A percentile compares a stretch with the other conserved stretches of the same genome.
Evolutionary conservation across 1,140 invertebrate species (phyloP).

Genomic region (Himalopsyche phryganea): DNA sequence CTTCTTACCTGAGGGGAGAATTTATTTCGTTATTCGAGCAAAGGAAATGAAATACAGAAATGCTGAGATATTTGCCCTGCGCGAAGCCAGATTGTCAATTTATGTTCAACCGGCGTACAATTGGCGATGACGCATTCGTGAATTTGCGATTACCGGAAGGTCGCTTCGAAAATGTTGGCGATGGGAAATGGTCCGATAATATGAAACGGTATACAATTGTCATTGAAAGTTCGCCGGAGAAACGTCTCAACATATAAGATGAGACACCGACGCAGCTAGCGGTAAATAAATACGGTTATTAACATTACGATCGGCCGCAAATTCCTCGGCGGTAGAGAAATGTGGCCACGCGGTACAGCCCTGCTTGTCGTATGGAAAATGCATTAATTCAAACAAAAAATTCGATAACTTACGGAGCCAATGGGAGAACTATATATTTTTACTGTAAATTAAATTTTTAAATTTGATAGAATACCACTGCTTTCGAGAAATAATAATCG

Average conservation of each 20-base stretch:
- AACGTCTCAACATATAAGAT: too few relatives aligned
- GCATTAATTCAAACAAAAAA: constrained; percentile 33
- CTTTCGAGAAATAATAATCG: constrained; percentile 2
- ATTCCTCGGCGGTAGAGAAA: constrained; percentile 42
- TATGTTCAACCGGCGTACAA: not conserved
- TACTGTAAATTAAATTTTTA: not conserved
- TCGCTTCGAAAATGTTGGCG: constrained; percentile 3
- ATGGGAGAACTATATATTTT: constrained; percentile 25
- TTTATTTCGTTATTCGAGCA: not conserved
- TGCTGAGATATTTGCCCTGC: not conserved
- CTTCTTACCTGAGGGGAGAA: constrained; percentile 48
- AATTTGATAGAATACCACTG: not conserved
- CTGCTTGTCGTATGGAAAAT: constrained; percentile 41
- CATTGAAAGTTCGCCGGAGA: too few relatives aligned
- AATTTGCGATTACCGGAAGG: constrained; percentile 22
- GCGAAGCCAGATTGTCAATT: not conserved
- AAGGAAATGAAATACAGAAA: not conserved
- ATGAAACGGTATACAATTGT: not conserved
- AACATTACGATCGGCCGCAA: not conserved
- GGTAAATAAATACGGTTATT: constrained; percentile 3
- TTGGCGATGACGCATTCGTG: constrained; percentile 22
- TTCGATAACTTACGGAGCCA: constrained; percentile 34
- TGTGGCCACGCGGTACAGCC: constrained; percentile 54
- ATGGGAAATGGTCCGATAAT: constrained; percentile 7
- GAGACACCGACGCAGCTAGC: not conserved